Evolutionary conservation across 2,888 invertebrate genomes (phyloP), one percentile per base, ranked within the genome.

Genomic region (Chloroclystis v-ata): DNA sequence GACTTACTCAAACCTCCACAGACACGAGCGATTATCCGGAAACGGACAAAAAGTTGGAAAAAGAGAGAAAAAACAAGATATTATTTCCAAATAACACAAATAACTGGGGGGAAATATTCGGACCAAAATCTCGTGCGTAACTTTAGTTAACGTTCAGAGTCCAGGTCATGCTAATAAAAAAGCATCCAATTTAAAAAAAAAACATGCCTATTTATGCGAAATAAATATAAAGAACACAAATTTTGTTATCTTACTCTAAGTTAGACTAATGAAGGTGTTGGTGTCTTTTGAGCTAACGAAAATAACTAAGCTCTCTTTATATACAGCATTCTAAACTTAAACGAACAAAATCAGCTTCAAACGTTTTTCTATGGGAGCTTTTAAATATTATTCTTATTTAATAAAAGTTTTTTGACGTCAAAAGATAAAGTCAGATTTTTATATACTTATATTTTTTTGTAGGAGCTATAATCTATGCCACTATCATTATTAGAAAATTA

Each of bases 1-100:
- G 69, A 87, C 87, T 87, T 87, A 87, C 87, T 87, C 65, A 87
- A 69, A 80, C 87, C 87, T 87, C 87, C 87, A 86, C 69, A 67
- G 66, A 85, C 73, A 72, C 85, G 86, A 74, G 79, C 78, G 75
- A 82, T 70, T 68, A 82, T 83, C 87, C 87, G 85, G 78, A 77
- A 69, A 72, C 84, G 86, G 86, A 87, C 87, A 85, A 85, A 81
- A 72, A 77, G 77, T 66, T 68, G 77, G 61, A 76, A 72, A 69
- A 62, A 61, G 62, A 68, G 65, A 72, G 69, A 60, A 74, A 77
- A 76, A 81, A 70, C 82, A 77, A 82, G 79, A 81, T 80, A 86
- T 86, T 85, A 86, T 82, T 70, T 66, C 66, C 62, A 60, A 67
- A 54, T 59, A 67, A 69, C 58, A 69, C 57, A 52, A 47, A 59